phyloP scores from a whole-genome alignment of 2,888 invertebrate species.

The Yponomeuta plumbellus region DNA sequence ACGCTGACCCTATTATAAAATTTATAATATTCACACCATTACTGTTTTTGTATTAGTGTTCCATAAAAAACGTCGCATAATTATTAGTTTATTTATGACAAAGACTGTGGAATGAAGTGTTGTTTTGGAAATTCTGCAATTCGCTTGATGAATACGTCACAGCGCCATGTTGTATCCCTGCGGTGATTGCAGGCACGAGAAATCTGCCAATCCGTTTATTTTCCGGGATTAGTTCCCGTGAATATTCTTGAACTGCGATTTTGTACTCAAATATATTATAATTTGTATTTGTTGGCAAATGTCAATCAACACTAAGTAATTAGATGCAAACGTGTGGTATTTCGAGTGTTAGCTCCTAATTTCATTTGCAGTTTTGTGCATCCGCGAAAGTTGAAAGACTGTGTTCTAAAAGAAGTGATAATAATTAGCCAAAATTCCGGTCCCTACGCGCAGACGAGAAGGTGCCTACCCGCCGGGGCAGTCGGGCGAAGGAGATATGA shows the following conservation, averaged over 20 bases:
- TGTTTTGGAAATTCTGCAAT: constrained; percentile 53
- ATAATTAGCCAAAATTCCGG: constrained; percentile 87
- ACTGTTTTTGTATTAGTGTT: constrained; percentile 42
- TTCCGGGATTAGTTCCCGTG: constrained; percentile 73
- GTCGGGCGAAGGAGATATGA: constrained; percentile 80
- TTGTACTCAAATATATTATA: constrained; percentile 74
- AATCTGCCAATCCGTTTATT: constrained; percentile 76
- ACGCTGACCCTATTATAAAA: constrained; percentile 64
- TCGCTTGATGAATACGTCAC: constrained; percentile 71
- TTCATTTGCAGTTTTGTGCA: constrained; percentile 76
- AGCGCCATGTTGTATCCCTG: constrained; percentile 78
- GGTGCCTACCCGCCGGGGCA: constrained; percentile 85
- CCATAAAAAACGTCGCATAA: constrained; percentile 48
- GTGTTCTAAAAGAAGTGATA: constrained; percentile 75
- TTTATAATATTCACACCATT: constrained; percentile 46
- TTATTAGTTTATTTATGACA: constrained; percentile 34
- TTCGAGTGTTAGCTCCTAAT: constrained; percentile 70
- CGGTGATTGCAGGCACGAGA: constrained; percentile 77
- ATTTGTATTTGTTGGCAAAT: constrained; percentile 74
- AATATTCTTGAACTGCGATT: constrained; percentile 71
- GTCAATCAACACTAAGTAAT: constrained; percentile 65
- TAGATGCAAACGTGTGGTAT: constrained; percentile 71
- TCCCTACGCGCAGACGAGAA: constrained; percentile 88
- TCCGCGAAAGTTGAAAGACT: constrained; percentile 78
- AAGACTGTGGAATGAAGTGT: background rate